A percentile compares a stretch with the other conserved stretches of the same genome.
phyloP scores from a whole-genome alignment of 2,888 invertebrate species.

The Graphium colonna region DNA sequence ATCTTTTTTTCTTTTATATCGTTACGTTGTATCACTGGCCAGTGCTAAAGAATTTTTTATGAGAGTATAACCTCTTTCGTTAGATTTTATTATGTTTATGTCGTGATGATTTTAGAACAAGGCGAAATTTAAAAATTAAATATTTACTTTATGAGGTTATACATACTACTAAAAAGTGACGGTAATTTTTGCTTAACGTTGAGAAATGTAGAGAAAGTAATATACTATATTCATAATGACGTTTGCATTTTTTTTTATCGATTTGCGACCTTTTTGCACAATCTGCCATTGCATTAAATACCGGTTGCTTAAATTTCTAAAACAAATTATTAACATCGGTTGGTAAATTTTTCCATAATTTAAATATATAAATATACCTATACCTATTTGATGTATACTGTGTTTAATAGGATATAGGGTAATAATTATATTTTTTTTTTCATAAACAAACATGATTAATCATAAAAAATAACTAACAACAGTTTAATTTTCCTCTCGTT shows the following conservation, averaged over 20 bases:
- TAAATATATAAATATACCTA: too few species aligned
- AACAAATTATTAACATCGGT: neutral
- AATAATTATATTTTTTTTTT: too few species aligned
- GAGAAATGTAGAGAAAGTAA: conserved; percentile 41
- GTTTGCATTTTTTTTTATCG: conserved; percentile 35
- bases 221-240: conserved; percentile 42
- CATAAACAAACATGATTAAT: neutral
- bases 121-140: too few species aligned
- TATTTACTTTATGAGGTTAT: neutral
- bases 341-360: too few species aligned
- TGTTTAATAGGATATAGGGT: too few species aligned
- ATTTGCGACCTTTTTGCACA: conserved; percentile 3
- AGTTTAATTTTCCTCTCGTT: conserved; percentile 1
- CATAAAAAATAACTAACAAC: neutral
- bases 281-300: neutral
- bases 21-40: neutral
- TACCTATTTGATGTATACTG: too few species aligned
- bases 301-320: neutral
- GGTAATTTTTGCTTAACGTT: neutral
- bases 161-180: neutral
- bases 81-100: neutral
- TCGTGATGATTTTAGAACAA: too few species aligned
- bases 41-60: neutral
- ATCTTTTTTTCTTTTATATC: conserved; percentile 27
- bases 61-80: neutral